Evolutionary conservation across 2,888 invertebrate genomes (phyloP), one percentile per base, ranked within the genome.

Genomic region (Acanthopleura granulata): DNA sequence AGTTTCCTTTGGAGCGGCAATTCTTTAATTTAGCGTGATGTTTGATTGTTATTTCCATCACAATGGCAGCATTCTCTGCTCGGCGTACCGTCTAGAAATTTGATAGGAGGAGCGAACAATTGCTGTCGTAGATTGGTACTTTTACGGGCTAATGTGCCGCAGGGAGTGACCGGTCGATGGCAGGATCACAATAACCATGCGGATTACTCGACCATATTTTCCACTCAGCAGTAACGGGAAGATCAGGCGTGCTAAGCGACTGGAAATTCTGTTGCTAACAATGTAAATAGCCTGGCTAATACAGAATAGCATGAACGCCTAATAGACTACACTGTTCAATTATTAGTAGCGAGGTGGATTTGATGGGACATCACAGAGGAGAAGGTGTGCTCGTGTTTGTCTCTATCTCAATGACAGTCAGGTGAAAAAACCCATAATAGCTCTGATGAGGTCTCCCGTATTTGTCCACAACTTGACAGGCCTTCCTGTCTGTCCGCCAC

Each of bases 41-140:
- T 57, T 57, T 57, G 57, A 57, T 57, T 22, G 57, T 57, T 57
- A 57, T 57, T 57, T 57, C 57, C 57, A 57, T 57, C 57, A 57
- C 57, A 57, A 57, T 57, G 57, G n/a, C 22, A 22, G 3, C n/a
- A n/a, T 18, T 57, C 22, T 22, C 57, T n/a, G 22, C 57, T 57
- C 4, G 22, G 22, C 6, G 12, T 18, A 57, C 57, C 1, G 18
- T 3, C 22, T 4, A 22, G 22, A 57, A n/a, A 57, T 57, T 40
- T 40, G 40, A 40, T 40, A 40, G 40, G 40, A 40, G 40, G 40
- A 22, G 57, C 1, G 57, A 57, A 57, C 57, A 57, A 57, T 57
- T 57, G 57, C 57, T 12, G 12, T 18, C 22, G 57, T 18, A 22
- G 57, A 57, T 57, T 57, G n/a, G 57, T 57, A 57, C 57, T 57